Percentiles rank a stretch among this genome's conserved stretches.
Conservation (phyloP, 2,113 vertebrate genomes). For the Lepidiolamprologus cunningtoni region DNA sequence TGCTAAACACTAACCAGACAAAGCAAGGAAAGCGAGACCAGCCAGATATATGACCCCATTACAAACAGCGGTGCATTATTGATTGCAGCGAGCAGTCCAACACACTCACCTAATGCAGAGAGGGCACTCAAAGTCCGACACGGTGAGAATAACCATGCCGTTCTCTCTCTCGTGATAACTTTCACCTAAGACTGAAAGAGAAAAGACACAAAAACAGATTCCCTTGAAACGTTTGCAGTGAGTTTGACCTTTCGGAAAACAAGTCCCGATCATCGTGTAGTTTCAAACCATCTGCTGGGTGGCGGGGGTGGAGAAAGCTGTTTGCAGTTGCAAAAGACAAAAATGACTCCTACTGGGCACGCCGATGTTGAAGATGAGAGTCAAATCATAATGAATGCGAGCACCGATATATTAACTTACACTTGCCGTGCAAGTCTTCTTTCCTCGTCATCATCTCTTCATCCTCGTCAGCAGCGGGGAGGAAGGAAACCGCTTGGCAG, state of each 20-base stretch:
- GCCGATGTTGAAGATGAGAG: not conserved
- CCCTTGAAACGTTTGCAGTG: not conserved
- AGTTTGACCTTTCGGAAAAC: not conserved
- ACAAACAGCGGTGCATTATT: not conserved
- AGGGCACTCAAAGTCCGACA: conserved; percentile 85
- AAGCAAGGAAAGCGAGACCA: not conserved
- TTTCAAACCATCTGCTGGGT: not conserved
- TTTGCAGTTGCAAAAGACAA: not conserved
- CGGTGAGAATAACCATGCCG: conserved; percentile 58
- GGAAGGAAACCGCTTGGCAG: conserved; percentile 70
- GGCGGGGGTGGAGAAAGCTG: not conserved
- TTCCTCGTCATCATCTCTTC: conserved; percentile 69
- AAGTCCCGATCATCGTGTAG: not conserved
- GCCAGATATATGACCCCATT: not conserved
- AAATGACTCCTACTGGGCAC: not conserved
- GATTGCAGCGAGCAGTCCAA: not conserved
- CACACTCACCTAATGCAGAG: conserved; percentile 82
- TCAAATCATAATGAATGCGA: not conserved
- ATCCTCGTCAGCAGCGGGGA: conserved; percentile 65
- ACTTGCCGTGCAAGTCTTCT: conserved; percentile 36
- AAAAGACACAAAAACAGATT: not conserved
- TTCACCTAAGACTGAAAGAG: conserved; percentile 21
- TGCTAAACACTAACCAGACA: not conserved
- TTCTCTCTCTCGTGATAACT: conserved; percentile 16
- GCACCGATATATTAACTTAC: not conserved